Evolutionary conservation across 1,140 invertebrate genomes (phyloP).

Genomic region (Drosophila burlai): DNA sequence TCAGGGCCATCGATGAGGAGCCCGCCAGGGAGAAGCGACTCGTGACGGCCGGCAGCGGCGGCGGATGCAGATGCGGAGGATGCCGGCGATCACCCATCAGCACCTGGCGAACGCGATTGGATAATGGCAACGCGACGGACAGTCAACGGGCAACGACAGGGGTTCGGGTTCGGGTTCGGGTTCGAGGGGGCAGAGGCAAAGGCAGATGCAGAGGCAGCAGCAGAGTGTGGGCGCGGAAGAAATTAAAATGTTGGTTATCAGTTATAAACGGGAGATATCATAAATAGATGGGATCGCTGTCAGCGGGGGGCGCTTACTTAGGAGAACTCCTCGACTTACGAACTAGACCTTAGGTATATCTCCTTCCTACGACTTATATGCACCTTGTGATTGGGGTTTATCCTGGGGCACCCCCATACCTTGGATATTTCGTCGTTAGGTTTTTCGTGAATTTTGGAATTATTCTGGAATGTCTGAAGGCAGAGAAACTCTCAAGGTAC

Average conservation of each 20-base stretch:
- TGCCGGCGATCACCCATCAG: constrained; percentile 48
- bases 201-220: constrained; percentile 33
- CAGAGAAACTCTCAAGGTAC: background rate
- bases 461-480: too few species aligned
- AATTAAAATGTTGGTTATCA: constrained; percentile 51
- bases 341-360: constrained; percentile 11
- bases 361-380: constrained; percentile 27
- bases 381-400: constrained; percentile 18
- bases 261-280: constrained; percentile 27
- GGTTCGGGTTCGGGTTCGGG: background rate
- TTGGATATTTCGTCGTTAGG: background rate
- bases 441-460: background rate
- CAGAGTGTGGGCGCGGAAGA: constrained; percentile 31
- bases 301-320: constrained; percentile 5
- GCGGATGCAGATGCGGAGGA: constrained; percentile 9
- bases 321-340: constrained; percentile 8
- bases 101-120: constrained; percentile 19
- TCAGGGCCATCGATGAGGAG: constrained; percentile 15
- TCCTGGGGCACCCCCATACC: constrained; percentile 2
- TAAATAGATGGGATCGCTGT: background rate
- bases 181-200: constrained; percentile 14
- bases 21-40: constrained; percentile 16
- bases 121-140: background rate
- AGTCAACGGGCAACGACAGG: background rate
- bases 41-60: constrained; percentile 4